Base-by-base conservation (phyloP, 2,797 vertebrate genomes). In the Taeniopygia guttata region DNA sequence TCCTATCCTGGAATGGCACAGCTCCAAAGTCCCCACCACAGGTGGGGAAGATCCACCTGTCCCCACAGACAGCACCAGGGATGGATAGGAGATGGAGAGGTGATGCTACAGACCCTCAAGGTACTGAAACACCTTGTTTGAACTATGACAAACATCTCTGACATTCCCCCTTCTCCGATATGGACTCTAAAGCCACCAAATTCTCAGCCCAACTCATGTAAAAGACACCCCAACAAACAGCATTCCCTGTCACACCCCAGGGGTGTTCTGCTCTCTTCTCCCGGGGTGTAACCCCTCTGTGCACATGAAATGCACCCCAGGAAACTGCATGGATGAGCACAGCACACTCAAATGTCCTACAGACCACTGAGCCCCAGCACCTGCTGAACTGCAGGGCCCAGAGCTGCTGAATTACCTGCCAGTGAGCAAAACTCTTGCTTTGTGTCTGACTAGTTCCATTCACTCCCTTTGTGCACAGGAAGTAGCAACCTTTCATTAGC, bases 401-500 rank as follows among this genome's bases (percentile, higher is more conserved):
- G 64, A 80, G 60, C 59, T 16, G 38, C 78, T 11, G n/a, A 25
- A 74, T 60, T 46, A 79, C 32, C 70, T 66, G 79, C 32, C 69
- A 67, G 7, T 0, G 5, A 43, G 36, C 67, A 84, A 69, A 86
- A 40, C 49, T 83, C 48, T 29, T 23, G 25, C 56, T 91, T 79
- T 77, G 56, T 36, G 13, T 49, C 73, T 48, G 93, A 63, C 86
- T 68, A 11, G 22, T 38, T 84, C 77, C 64, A 46, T 54, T 48
- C 30, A 12, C 70, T 86, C 58, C 46, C 58, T 87, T 79, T 49
- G 59, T 75, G 67, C 74, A 3, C 58, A 54, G 22, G 63, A 94
- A 92, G 62, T 80, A 85, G 56, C 55, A 77, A 21, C 16, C 49
- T 93, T 78, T 78, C 74, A 84, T 84, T 63, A 91, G 84, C 25